Evolutionary conservation across 2,888 invertebrate species (phyloP).

Genomic region (Dorcus hopei): DNA sequence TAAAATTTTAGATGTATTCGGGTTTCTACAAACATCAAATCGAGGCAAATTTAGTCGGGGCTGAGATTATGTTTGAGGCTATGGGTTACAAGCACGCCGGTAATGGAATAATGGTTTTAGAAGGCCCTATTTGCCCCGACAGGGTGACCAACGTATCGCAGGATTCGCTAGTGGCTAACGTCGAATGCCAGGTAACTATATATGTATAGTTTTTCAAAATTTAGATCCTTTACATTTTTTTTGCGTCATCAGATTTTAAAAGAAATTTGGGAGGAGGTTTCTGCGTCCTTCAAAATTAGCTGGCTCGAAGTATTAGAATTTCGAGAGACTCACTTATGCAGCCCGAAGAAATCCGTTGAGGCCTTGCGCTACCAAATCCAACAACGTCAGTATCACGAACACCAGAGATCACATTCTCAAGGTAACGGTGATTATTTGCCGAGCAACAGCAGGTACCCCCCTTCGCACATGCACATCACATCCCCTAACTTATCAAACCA

Average conservation of each 20-base stretch:
- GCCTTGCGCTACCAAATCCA: constrained; percentile 51
- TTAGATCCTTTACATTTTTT: background rate
- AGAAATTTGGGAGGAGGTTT: constrained; percentile 70
- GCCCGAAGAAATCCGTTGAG: constrained; percentile 54
- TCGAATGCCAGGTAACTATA: constrained; percentile 73
- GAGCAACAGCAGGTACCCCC: constrained; percentile 27
- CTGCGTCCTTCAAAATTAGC: constrained; percentile 52
- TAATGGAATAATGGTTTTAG: constrained; percentile 59
- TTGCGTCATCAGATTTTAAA: constrained; percentile 62
- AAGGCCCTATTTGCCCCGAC: constrained; percentile 79
- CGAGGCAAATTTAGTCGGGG: constrained; percentile 74
- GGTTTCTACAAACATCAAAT: constrained; percentile 88
- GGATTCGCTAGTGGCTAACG: constrained; percentile 82
- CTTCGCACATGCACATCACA: constrained; percentile 20
- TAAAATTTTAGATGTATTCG: constrained; percentile 66
- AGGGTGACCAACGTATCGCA: constrained; percentile 74
- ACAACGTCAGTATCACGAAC: constrained; percentile 47
- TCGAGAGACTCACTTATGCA: constrained; percentile 56
- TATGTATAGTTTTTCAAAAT: background rate
- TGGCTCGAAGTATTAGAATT: constrained; percentile 70
- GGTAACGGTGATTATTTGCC: constrained; percentile 29
- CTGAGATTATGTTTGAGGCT: constrained; percentile 71
- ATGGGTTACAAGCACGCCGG: constrained; percentile 75
- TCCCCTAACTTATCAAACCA: constrained; percentile 32
- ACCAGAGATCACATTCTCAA: constrained; percentile 25